These are phyloP conservation scores for human (Homo sapiens) DNA, from an alignment of 2,113 vertebrate genomes.

Conservation along the genomic window GRCh38 chr16:65942001-65942500, in stretches of 20 bases:
- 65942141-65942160: background rate
- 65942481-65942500: constrained; percentile 46
- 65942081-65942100: background rate
- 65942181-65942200: background rate
- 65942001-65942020: background rate
- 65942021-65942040: background rate
- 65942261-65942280: too few species aligned
- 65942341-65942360: background rate
- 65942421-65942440: background rate
- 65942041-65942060: background rate
- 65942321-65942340: background rate
- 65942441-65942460: background rate
- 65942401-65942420: background rate
- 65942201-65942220: background rate
- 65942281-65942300: too few species aligned
- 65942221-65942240: too few species aligned
- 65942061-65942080: too few species aligned
- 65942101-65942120: background rate
- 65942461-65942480: background rate
- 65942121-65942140: background rate
- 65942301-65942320: background rate
- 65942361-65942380: constrained; percentile 45
- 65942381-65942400: constrained; percentile 17
- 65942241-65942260: too few species aligned
- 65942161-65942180: background rate